Evolutionary conservation across 2,113 vertebrate genomes (phyloP).

Genomic region (Trematocara zebra): DNA sequence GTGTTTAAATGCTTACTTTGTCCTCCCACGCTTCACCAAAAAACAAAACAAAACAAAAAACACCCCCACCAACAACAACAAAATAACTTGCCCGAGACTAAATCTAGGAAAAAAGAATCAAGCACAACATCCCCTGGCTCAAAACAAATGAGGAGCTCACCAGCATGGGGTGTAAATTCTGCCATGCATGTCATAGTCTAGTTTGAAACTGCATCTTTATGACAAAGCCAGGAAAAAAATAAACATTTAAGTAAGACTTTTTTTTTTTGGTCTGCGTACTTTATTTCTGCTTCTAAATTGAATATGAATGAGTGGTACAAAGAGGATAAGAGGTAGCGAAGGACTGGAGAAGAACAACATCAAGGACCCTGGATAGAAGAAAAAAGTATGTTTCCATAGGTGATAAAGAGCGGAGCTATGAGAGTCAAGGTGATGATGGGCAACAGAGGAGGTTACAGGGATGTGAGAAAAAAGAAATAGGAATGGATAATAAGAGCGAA

Average conservation of each 20-base stretch:
- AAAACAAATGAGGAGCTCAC: constrained; percentile 1
- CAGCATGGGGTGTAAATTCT: neutral
- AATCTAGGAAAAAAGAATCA: neutral
- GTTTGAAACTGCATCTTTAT: neutral
- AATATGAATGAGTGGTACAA: neutral
- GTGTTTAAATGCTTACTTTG: constrained; percentile 12
- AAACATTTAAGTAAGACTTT: neutral
- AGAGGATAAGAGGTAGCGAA: neutral
- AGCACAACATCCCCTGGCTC: neutral
- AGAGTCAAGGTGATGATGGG: neutral
- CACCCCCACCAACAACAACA: neutral
- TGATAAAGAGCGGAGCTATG: neutral
- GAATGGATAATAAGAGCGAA: neutral
- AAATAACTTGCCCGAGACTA: neutral
- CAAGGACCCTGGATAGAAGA: neutral
- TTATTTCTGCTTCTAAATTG: neutral
- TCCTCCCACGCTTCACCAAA: neutral
- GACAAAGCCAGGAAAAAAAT: neutral
- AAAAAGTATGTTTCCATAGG: neutral
- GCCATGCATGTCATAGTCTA: neutral
- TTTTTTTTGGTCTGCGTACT: neutral
- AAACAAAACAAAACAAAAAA: neutral
- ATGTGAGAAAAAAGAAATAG: neutral
- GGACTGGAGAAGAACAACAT: neutral
- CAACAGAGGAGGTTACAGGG: neutral